A percentile compares a stretch with the other conserved stretches of the same genome.
Evolutionary conservation across 2,113 vertebrate species (phyloP).

Genomic region (Myrmecophaga tridactyla): DNA sequence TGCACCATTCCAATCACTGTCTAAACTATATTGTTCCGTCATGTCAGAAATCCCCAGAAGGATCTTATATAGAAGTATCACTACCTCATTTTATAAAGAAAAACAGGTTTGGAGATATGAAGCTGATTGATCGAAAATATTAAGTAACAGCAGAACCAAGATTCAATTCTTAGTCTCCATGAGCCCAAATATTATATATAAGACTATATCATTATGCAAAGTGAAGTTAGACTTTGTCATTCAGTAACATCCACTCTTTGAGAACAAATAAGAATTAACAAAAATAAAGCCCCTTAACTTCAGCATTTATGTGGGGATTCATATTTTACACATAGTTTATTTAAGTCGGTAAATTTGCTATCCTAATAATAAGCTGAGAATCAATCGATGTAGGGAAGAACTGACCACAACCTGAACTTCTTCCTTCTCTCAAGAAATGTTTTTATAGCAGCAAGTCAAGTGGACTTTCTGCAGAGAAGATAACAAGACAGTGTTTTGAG

Average conservation of each 20-base stretch:
- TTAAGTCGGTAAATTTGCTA: background rate
- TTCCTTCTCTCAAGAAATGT: background rate
- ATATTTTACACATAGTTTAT: background rate
- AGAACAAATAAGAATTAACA: background rate
- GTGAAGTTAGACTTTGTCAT: background rate
- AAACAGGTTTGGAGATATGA: background rate
- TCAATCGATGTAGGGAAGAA: background rate
- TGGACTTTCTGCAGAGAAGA: background rate
- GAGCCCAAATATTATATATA: background rate
- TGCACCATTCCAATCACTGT: background rate
- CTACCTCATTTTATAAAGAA: background rate
- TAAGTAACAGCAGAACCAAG: background rate
- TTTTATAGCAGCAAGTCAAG: background rate
- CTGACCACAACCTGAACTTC: background rate
- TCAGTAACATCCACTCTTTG: background rate
- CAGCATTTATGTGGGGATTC: background rate
- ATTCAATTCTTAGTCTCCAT: background rate
- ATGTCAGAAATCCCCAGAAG: background rate
- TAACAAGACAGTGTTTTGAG: background rate
- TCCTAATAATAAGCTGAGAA: background rate
- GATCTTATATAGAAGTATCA: background rate
- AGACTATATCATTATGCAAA: background rate
- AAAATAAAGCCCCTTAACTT: background rate
- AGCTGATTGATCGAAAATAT: background rate
- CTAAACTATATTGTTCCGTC: background rate